Evolutionary conservation across 2,888 invertebrate genomes (phyloP), one percentile per base, ranked within the genome.

Genomic region (Platypus cylindrus): DNA sequence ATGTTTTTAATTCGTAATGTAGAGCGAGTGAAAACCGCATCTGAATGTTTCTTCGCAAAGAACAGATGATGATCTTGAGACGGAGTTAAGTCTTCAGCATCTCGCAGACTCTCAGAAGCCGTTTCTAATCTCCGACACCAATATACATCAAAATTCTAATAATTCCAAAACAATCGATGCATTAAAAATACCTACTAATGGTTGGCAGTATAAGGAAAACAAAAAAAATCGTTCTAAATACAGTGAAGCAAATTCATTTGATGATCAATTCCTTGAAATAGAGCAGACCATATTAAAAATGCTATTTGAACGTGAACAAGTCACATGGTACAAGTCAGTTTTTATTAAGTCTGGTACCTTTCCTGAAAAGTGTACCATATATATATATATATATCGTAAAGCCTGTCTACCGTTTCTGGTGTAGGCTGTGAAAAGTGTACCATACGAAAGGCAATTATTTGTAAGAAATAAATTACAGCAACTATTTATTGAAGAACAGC

Each of bases 401-500:
- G n/a, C n/a, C n/a, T n/a, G n/a, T n/a, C n/a, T n/a, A n/a, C n/a
- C n/a, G n/a, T n/a, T n/a, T n/a, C n/a, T n/a, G n/a, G n/a, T n/a
- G n/a, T n/a, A n/a, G n/a, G n/a, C n/a, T 37, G 34, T 34, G 24
- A 40, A 37, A 32, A 29, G 14, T 24, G 30, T 39, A 9, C 34
- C 37, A 9, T 14, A 31, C 22, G 18, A 40, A 17, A 29, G 36
- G 13, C 20, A 32, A 32, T 23, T 39, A 30, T 22, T 35, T 18
- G 32, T 38, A 9, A 34, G 38, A 38, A 35, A n/a, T 35, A 30
- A 39, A 25, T 26, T 38, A 22, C 41, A 41, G 34, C 31, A 38
- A 38, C 35, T 38, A 34, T 32, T 41, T 23, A 34, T 41, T 41
- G 35, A 35, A 23, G 41, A 41, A 35, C 17, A 37, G n/a, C 27